Evolutionary conservation across 1,140 invertebrate species (phyloP).

Genomic region (Microvelia longipes): DNA sequence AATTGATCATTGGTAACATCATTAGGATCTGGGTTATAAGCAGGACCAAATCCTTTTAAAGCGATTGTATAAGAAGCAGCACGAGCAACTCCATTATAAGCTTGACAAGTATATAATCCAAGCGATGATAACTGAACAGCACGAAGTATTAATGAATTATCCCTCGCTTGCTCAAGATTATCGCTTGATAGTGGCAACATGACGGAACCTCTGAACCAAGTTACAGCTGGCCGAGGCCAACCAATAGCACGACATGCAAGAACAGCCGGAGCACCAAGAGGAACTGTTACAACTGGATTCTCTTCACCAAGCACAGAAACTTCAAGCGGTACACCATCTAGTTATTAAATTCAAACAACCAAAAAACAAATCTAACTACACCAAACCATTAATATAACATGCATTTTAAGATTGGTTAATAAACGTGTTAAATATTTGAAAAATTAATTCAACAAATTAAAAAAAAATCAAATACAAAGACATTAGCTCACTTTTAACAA

Average conservation of each 20-base stretch:
- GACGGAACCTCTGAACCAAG: slow-evolving; percentile 71
- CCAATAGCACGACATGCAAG: slow-evolving; percentile 71
- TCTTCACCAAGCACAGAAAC: slow-evolving; percentile 36
- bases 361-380: not conserved
- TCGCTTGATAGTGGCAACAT: slow-evolving; percentile 51
- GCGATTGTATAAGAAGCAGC: slow-evolving; percentile 57
- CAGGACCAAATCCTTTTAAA: slow-evolving; percentile 50
- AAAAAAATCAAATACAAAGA: too few species aligned
- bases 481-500: too few species aligned
- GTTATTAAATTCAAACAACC: not conserved
- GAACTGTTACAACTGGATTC: slow-evolving; percentile 44
- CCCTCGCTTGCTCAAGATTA: slow-evolving; percentile 53
- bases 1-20: slow-evolving; percentile 26
- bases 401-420: not conserved
- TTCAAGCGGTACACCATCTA: slow-evolving; percentile 2
- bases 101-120: slow-evolving; percentile 72
- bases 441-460: too few species aligned
- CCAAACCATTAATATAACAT: not conserved
- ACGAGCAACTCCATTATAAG: slow-evolving; percentile 63
- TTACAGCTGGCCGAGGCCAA: slow-evolving; percentile 59
- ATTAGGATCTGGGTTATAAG: slow-evolving; percentile 29
- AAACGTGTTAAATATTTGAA: too few species aligned
- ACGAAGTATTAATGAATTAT: slow-evolving; percentile 56
- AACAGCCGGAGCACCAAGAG: slow-evolving; percentile 47
- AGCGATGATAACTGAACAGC: slow-evolving; percentile 50